phyloP scores from a whole-genome alignment of 1,140 invertebrate genomes.

The Paraescarpia echinospica region DNA sequence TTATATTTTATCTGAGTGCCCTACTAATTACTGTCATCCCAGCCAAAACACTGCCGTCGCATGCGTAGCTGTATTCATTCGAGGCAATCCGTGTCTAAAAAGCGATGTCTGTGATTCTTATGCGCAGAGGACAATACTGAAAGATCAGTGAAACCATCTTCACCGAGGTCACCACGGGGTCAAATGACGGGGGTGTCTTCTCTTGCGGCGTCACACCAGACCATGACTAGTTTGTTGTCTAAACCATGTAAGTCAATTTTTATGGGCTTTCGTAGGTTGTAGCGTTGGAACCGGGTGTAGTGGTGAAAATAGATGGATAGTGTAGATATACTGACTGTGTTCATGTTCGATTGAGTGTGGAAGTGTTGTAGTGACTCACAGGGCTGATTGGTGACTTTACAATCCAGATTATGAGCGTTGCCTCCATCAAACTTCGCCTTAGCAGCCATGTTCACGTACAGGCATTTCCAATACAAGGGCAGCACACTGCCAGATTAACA shows the following conservation, averaged over 20 bases:
- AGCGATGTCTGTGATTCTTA: background rate
- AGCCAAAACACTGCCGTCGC: background rate
- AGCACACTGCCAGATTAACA: too few relatives aligned
- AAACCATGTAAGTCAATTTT: background rate
- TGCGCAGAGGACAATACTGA: slow-evolving; percentile 3
- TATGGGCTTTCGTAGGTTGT: background rate
- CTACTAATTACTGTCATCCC: background rate
- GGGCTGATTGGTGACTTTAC: too few relatives aligned
- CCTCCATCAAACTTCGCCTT: too few relatives aligned
- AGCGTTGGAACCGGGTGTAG: background rate
- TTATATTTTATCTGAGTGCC: background rate
- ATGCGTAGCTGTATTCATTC: background rate
- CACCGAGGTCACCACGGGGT: background rate
- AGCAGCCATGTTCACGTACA: too few relatives aligned
- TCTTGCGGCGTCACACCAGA: background rate
- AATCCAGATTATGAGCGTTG: too few relatives aligned
- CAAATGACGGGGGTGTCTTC: background rate
- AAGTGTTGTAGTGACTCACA: background rate
- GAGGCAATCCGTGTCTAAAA: background rate
- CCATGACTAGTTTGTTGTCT: background rate
- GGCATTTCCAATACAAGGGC: too few relatives aligned
- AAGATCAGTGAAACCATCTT: background rate
- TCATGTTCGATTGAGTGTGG: background rate
- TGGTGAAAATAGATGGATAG: background rate
- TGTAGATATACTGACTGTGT: background rate